phyloP scores from a whole-genome alignment of 2,113 vertebrate species.

The Phyllopteryx taeniolatus region DNA sequence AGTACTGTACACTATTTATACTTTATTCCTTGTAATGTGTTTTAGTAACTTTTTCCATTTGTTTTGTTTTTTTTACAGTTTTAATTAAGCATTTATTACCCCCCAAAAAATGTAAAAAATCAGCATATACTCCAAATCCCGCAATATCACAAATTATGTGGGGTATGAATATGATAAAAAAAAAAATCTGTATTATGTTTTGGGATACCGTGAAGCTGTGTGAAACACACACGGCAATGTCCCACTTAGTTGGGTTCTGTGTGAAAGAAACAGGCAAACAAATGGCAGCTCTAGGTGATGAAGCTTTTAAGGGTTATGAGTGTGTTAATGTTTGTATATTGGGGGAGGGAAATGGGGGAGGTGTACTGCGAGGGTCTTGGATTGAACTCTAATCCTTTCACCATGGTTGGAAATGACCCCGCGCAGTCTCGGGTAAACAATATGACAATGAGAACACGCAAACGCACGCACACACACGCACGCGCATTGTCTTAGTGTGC shows the following conservation, averaged over 20 bases:
- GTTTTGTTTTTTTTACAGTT: too few species aligned
- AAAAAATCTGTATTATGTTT: neutral
- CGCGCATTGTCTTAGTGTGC: neutral
- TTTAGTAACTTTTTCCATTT: too few species aligned
- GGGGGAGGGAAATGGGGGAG: conserved; percentile 25
- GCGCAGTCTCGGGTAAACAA: conserved; percentile 46
- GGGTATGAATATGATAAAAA: too few species aligned
- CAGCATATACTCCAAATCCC: too few species aligned
- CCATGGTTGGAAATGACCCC: conserved; percentile 51
- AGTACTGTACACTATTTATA: too few species aligned
- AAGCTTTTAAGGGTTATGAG: conserved; percentile 22
- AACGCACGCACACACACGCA: conserved; percentile 15
- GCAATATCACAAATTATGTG: too few species aligned
- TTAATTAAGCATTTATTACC: too few species aligned
- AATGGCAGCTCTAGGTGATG: neutral
- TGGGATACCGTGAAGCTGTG: neutral
- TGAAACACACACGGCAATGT: neutral
- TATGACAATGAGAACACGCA: conserved; percentile 29
- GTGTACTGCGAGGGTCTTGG: conserved; percentile 35
- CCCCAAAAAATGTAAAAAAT: too few species aligned
- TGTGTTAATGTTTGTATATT: conserved; percentile 13
- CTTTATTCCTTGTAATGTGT: too few species aligned
- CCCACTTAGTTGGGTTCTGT: neutral
- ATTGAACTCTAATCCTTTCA: conserved; percentile 66
- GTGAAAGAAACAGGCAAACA: neutral